phyloP scores from a whole-genome alignment of 2,113 vertebrate genomes.

The Orientallactaga bullata region DNA sequence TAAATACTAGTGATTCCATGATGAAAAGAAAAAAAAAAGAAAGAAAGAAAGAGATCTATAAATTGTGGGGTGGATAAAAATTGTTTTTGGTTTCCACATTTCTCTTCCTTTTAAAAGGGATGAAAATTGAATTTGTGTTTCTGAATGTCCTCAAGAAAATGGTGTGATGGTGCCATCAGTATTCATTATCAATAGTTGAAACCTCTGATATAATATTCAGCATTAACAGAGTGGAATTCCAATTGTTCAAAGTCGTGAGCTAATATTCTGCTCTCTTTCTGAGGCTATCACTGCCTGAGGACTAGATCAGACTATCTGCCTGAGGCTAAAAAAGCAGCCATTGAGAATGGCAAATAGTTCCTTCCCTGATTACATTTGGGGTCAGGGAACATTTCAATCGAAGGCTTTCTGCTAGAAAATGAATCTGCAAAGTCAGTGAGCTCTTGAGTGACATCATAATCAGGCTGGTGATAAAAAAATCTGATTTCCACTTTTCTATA shows the following conservation, averaged over 20 bases:
- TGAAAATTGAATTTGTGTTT: not conserved
- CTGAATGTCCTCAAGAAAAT: not conserved
- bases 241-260: not conserved
- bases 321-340: not conserved
- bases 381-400: not conserved
- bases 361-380: constrained; percentile 1
- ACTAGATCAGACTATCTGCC: not conserved
- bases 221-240: not conserved
- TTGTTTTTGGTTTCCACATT: not conserved
- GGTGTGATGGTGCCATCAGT: not conserved
- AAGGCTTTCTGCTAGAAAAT: not conserved
- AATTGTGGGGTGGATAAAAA: not conserved
- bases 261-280: constrained; percentile 26
- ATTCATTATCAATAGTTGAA: not conserved
- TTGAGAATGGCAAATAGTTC: not conserved
- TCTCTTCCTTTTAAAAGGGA: not conserved
- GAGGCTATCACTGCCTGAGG: not conserved
- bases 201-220: not conserved
- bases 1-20: not conserved
- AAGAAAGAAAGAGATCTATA: not conserved
- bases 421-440: not conserved
- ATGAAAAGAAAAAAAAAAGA: not conserved
- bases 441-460: not conserved
- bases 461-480: not conserved
- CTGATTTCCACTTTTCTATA: constrained; percentile 22